Evolutionary conservation across 2,113 vertebrate species (phyloP).

Genomic region (Romanogobio albipinnatus): DNA sequence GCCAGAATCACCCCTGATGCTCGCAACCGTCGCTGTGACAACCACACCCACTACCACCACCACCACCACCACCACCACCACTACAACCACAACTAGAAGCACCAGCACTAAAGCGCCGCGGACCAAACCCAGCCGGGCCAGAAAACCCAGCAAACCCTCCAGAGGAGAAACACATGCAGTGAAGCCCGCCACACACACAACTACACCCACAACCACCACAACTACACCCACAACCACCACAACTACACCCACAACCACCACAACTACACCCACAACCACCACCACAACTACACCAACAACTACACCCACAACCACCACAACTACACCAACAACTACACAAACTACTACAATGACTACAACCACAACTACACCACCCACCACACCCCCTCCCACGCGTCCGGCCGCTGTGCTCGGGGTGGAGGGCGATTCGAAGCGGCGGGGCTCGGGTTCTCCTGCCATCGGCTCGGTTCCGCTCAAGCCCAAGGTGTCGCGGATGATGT

Average conservation of each 20-base stretch:
- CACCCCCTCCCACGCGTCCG: not conserved
- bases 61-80: constrained; percentile 2
- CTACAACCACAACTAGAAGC: constrained; percentile 31
- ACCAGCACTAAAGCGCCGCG: constrained; percentile 19
- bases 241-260: not conserved
- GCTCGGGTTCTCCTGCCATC: constrained; percentile 31
- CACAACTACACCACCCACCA: not conserved
- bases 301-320: not conserved
- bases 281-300: constrained; percentile 22
- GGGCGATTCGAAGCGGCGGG: constrained; percentile 56
- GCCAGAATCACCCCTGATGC: not conserved
- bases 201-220: not conserved
- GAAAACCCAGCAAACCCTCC: constrained; percentile 64
- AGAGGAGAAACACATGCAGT: constrained; percentile 61
- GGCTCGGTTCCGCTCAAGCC: constrained; percentile 34
- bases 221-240: not conserved
- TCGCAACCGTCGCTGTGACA: not conserved
- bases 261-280: not conserved
- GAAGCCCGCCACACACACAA: not conserved
- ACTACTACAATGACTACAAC: not conserved
- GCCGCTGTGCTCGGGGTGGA: constrained; percentile 23
- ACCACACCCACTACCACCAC: not conserved
- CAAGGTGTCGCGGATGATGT: constrained; percentile 29
- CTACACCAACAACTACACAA: not conserved
- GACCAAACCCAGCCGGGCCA: constrained; percentile 59